Base-by-base conservation (phyloP, 2,888 invertebrate genomes). In the Cryptocheilus praepositus region DNA sequence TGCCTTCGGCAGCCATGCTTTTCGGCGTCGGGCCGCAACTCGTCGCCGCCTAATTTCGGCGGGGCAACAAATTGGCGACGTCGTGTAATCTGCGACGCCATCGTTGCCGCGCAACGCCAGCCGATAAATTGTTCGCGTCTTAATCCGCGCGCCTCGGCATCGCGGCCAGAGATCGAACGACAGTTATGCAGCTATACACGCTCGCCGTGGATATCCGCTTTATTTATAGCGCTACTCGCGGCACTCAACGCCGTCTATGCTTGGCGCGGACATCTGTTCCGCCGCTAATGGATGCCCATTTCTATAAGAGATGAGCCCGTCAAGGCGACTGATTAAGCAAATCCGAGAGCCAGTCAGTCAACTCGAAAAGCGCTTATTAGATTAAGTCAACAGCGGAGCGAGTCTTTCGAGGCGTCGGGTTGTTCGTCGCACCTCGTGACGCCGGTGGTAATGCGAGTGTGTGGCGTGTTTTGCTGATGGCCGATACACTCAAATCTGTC, bases 201-300 rank as follows among this genome's bases (percentile, higher is more conserved):
- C 49, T 49, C 15, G 49, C 49, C 16, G 49, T 49, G 49, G 49
- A 49, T 49, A 49, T 49, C 49, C 16, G 49, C 18, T 49, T 18
- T 49, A 49, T 49, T 49, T 49, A 36, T 36, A 36, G 36, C 36
- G 36, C 16, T 18, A 49, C n/a, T 5, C 15, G 49, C 18, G 4
- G 11, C 53, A 4, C 16, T 53, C 21, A 43, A 44, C 56, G 56
- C 43, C 36, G 21, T 43, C 43, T 28, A 19, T 44, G 43, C 56
- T 55, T 36, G 19, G 13, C 43, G 43, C 51, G 28, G 28, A 25
- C 28, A 58, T 58, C 59, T 52, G 28, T 60, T 36, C 0, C 13
- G 51, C 36, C 16, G 36, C 21, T 60, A 52, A 60, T 60, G 60
- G 51, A 28, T 36, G 13, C 52, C 43, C 16, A 63, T 51, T 63